Evolutionary conservation across 1,140 invertebrate genomes (phyloP), one percentile per base, ranked within the genome.

Genomic region (Caenorhabditis brenneri): DNA sequence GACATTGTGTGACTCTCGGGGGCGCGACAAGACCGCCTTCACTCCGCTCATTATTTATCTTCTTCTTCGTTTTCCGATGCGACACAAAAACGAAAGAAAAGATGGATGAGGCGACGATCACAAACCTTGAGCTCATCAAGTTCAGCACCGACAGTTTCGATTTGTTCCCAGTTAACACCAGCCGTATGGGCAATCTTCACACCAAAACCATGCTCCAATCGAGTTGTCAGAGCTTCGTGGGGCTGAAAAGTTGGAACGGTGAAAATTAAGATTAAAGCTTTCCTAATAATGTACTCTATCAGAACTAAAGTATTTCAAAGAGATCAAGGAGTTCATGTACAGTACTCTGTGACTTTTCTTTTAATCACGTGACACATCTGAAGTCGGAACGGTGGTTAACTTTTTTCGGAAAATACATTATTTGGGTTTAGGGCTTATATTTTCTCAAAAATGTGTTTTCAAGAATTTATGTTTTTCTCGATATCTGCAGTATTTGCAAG

Each of bases 181-280:
- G 96, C 96, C 0, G 96, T 95, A 89, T 96, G 95, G 1, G 94
- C 94, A 0, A 98, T 94, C 86, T 95, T 93, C 89, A 97, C 94
- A 10, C 83, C 85, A n/a, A 91, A 89, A 84, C 94, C 93, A 53
- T 93, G 92, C 88, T 98, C 96, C 84, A 99, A 91, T 91, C 96
- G 94, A 15, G 95, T 95, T 29, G 97, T 94, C 85, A 99, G 93
- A 85, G 94, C 94, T 91, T 96, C 97, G 91, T 97, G 96, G 27
- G 96, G 95, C 95, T 94, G 89, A n/a, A 88, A 87, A 83, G 49
- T 84, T 42, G 84, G 22, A 82, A 80, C 53, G 39, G 46, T 15
- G 19, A 39, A 24, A 39, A 39, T n/a, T n/a, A n/a, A n/a, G n/a
- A n/a, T n/a, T n/a, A n/a, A 27, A 6, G 0, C 19, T 22, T 58